Percentiles rank a stretch among this genome's conserved stretches.
These are phyloP conservation scores for Parnassius smintheus DNA, from an alignment of 2,888 invertebrate species.

Conservation along the genomic window DNA sequence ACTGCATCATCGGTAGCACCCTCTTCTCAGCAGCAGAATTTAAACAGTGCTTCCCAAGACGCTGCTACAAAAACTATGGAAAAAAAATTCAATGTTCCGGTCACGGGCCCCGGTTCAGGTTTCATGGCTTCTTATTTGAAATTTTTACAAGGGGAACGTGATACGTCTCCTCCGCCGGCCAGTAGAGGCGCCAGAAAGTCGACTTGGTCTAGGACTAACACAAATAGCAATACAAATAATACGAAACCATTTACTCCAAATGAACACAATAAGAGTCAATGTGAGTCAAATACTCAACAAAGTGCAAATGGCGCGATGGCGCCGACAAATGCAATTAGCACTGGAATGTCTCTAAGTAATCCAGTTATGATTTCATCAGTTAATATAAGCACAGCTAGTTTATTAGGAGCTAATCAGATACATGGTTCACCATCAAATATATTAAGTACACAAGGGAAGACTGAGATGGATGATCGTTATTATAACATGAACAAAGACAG, in stretches of 20 bases:
- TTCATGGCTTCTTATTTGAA: slow-evolving; percentile 94
- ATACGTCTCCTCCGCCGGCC: slow-evolving; percentile 89
- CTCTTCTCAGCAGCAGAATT: slow-evolving; percentile 75
- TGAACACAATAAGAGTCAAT: slow-evolving; percentile 63
- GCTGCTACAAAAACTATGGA: slow-evolving; percentile 77
- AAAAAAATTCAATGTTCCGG: slow-evolving; percentile 82
- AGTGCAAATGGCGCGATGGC: slow-evolving; percentile 73
- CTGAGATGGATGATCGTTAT: slow-evolving; percentile 85
- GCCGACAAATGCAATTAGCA: slow-evolving; percentile 54
- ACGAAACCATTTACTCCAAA: slow-evolving; percentile 62
- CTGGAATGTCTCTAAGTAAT: slow-evolving; percentile 64
- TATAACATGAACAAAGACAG: slow-evolving; percentile 87
- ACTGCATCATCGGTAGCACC: slow-evolving; percentile 76
- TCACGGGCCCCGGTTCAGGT: slow-evolving; percentile 84
- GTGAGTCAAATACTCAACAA: slow-evolving; percentile 62
- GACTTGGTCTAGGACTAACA: slow-evolving; percentile 82
- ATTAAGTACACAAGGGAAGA: slow-evolving; percentile 61
- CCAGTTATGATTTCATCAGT: slow-evolving; percentile 62
- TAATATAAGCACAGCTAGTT: slow-evolving; percentile 64
- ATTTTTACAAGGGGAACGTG: slow-evolving; percentile 91
- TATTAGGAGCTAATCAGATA: slow-evolving; percentile 71
- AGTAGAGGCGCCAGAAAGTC: slow-evolving; percentile 84
- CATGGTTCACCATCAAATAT: slow-evolving; percentile 60
- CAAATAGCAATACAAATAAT: slow-evolving; percentile 65
- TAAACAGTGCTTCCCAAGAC: slow-evolving; percentile 74